Conservation (phyloP, 64 coral and sea anemone genomes). For the Pachyseris speciosa region DNA sequence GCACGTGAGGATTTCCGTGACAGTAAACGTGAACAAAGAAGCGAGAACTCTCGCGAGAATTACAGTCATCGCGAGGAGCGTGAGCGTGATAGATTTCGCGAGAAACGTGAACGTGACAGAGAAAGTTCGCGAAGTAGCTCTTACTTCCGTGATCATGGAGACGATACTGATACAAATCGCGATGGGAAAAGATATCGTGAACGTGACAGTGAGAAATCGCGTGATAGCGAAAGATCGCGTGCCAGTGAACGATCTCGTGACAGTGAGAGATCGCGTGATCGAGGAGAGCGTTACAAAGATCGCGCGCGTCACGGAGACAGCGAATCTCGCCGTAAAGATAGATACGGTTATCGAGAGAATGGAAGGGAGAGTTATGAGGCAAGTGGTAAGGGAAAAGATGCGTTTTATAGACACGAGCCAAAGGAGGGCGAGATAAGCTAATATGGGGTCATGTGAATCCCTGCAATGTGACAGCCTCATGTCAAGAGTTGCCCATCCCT, state of each 20-base stretch:
- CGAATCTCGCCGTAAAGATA: constrained; percentile 11
- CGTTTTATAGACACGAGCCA: not conserved
- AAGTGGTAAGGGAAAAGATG: not conserved
- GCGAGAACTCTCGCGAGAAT: constrained; percentile 11
- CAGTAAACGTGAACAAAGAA: not conserved
- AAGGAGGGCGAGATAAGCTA: not conserved
- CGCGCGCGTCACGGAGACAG: constrained; percentile 21
- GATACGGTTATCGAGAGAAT: not conserved
- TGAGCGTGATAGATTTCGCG: constrained; percentile 30
- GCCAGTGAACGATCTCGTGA: not conserved
- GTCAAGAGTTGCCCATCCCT: too few relatives aligned
- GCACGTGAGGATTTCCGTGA: constrained; percentile 4
- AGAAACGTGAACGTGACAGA: constrained; percentile 40
- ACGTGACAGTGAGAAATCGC: constrained; percentile 15
- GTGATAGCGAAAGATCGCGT: constrained; percentile 19
- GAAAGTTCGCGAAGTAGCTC: constrained; percentile 5
- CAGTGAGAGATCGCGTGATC: constrained; percentile 38
- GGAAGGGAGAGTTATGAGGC: not conserved
- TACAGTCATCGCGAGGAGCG: constrained; percentile 10
- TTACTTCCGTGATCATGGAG: constrained; percentile 22
- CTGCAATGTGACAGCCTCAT: not conserved
- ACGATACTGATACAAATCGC: not conserved
- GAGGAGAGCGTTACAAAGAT: constrained; percentile 41
- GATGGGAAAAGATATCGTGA: constrained; percentile 21
- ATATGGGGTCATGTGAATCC: not conserved